Conservation (phyloP, 1,140 invertebrate genomes). For the Temnothorax nylanderi region DNA sequence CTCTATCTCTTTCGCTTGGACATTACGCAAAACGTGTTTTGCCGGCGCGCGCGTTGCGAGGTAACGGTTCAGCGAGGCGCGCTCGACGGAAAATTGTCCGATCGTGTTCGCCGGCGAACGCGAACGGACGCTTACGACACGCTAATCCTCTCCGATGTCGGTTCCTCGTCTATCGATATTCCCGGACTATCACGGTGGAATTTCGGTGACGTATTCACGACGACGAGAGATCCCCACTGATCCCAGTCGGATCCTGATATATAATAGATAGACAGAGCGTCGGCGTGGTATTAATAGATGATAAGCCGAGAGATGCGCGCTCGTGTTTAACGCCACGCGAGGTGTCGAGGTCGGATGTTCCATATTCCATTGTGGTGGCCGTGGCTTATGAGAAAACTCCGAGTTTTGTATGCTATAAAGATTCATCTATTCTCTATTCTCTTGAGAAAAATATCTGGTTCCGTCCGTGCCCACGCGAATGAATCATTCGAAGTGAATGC, state of each 20-base stretch:
- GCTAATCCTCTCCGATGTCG: slow-evolving; percentile 8
- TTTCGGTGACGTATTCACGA: neutral
- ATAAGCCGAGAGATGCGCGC: neutral
- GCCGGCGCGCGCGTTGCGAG: slow-evolving; percentile 53
- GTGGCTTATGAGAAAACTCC: neutral
- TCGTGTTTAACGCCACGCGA: neutral
- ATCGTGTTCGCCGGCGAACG: slow-evolving; percentile 2
- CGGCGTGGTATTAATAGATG: neutral
- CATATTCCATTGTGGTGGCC: neutral
- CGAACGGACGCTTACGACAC: slow-evolving; percentile 43
- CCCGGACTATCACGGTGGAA: neutral
- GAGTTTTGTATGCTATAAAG: neutral
- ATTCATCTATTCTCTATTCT: slow-evolving; percentile 42
- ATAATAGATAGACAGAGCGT: neutral
- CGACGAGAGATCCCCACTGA: neutral
- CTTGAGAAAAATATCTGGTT: neutral
- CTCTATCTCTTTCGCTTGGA: slow-evolving; percentile 30
- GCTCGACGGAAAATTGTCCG: slow-evolving; percentile 68
- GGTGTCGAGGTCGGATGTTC: slow-evolving; percentile 21
- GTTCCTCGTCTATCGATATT: neutral
- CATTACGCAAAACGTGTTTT: slow-evolving; percentile 71
- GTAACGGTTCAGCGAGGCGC: slow-evolving; percentile 68
- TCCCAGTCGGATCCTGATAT: neutral
- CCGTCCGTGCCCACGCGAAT: slow-evolving; percentile 10
- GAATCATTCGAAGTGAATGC: slow-evolving; percentile 40